Base-by-base conservation (phyloP, 2,113 vertebrate genomes). In the Salvator merianae region DNA sequence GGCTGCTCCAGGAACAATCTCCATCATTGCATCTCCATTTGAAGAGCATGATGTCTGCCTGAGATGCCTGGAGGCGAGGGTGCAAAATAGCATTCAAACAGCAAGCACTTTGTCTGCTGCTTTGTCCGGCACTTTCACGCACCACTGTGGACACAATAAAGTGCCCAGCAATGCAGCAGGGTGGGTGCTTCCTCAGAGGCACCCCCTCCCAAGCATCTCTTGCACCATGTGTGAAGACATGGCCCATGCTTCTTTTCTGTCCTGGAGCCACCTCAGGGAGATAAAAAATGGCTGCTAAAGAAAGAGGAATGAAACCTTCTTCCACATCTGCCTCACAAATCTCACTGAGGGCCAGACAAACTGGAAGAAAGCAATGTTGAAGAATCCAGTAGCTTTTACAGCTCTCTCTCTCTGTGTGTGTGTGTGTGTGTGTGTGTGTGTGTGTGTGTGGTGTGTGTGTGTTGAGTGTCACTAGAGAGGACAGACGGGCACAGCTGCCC, bases 391-490 rank as follows among this genome's bases (percentile, higher is more conserved):
- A 91, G 76, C 43, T 71, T n/a, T n/a, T n/a, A n/a, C n/a, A n/a
- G n/a, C n/a, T n/a, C n/a, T n/a, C n/a, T n/a, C n/a, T n/a, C n/a
- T n/a, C n/a, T n/a, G 50, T 82, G 38, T 20, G 71, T 38, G 55
- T 90, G 77, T 4, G 28, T 3, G n/a, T 89, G 72, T 90, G 91
- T 76, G 53, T 55, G 8, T 55, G 53, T 16, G 53, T 91, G 74
- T 4, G 28, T 3, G n/a, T 88, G 72, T 91, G 91, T 78, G n/a
- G 50, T 91, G 77, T 4, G 30, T 3, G 30, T 88, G 72, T 91
- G 91, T 78, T 87, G 94, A 32, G 83, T 84, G 32, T 82, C 38
- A 81, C 82, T 77, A 91, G 86, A 93, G 79, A 87, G 84, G 84
- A 88, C 83, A 83, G 75, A 87, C 38, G 85, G 83, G 38, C 88